Percentiles rank a stretch among this genome's conserved stretches.
Evolutionary conservation across 1,140 invertebrate species (phyloP).

Genomic region (Thaumetopoea pityocampa): DNA sequence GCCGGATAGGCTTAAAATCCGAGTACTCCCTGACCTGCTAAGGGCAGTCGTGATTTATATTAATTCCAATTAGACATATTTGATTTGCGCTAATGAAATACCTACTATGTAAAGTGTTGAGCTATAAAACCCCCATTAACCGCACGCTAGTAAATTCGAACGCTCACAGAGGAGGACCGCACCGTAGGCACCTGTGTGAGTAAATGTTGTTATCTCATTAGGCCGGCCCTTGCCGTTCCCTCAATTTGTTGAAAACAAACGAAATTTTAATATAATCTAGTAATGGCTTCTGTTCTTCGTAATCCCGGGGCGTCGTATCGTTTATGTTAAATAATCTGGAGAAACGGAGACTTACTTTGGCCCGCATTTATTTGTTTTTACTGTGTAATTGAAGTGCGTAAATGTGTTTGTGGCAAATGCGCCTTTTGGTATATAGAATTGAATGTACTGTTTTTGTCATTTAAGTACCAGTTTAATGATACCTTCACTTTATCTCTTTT

Average conservation of each 20-base stretch:
- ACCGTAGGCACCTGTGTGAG: constrained; percentile 38
- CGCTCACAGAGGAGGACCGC: constrained; percentile 21
- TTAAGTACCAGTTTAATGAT: too few species aligned
- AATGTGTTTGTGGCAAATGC: neutral
- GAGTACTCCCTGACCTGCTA: too few species aligned
- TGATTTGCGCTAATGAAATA: too few species aligned
- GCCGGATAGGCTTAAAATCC: too few species aligned
- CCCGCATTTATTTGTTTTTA: constrained; percentile 18
- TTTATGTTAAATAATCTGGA: constrained; percentile 17
- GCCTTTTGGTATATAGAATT: neutral
- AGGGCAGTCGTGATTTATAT: too few species aligned
- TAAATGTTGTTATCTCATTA: constrained; percentile 58
- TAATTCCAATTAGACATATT: too few species aligned
- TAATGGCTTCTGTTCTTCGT: constrained; percentile 24
- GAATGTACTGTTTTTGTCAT: constrained; percentile 2
- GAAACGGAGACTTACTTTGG: constrained; percentile 5
- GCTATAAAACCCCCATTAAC: constrained; percentile 12
- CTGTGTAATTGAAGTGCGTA: constrained; percentile 11
- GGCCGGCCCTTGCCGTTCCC: constrained; percentile 37
- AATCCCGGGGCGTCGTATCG: constrained; percentile 21
- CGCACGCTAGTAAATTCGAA: constrained; percentile 24
- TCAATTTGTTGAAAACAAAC: constrained; percentile 50
- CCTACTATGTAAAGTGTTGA: too few species aligned
- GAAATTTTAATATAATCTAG: constrained; percentile 47
- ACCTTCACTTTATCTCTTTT: too few species aligned